These are phyloP conservation scores for Pogoniulus pusillus DNA, from an alignment of 2,797 vertebrate species.

Conservation along the genomic window DNA sequence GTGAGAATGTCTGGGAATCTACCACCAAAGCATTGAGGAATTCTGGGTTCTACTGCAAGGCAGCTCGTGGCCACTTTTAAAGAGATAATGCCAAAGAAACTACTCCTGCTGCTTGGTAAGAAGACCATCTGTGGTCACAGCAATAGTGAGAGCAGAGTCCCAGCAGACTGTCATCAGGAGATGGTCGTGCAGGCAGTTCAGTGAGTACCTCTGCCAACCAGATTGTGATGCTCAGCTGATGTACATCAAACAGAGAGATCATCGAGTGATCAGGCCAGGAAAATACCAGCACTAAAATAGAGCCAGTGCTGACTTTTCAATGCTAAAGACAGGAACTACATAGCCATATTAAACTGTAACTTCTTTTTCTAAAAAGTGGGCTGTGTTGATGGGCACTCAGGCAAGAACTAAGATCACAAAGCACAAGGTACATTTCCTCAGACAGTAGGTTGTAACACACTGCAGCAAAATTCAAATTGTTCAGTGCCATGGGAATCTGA, in stretches of 20 bases:
- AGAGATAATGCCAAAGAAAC: background rate
- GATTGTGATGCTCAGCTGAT: background rate
- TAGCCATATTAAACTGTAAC: background rate
- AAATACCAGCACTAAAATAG: background rate
- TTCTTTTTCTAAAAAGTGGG: background rate
- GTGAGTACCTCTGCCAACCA: background rate
- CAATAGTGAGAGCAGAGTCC: background rate
- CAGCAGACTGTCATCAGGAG: background rate
- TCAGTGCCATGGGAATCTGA: slow-evolving; percentile 15
- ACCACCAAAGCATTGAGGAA: background rate
- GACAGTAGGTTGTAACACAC: background rate
- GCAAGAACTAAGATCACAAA: slow-evolving; percentile 13
- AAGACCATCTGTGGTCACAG: background rate
- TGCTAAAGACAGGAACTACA: background rate
- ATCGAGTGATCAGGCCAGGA: background rate
- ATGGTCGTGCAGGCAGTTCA: background rate
- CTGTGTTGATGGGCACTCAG: background rate
- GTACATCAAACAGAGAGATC: background rate
- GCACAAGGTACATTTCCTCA: background rate
- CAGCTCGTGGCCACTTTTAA: background rate
- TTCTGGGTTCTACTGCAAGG: background rate
- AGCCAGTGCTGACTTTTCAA: background rate
- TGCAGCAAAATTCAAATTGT: slow-evolving; percentile 38
- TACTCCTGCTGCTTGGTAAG: background rate
- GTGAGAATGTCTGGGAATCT: background rate